Evolutionary conservation across 2,113 vertebrate genomes (phyloP).

Genomic region (Melanotaenia duboulayi): DNA sequence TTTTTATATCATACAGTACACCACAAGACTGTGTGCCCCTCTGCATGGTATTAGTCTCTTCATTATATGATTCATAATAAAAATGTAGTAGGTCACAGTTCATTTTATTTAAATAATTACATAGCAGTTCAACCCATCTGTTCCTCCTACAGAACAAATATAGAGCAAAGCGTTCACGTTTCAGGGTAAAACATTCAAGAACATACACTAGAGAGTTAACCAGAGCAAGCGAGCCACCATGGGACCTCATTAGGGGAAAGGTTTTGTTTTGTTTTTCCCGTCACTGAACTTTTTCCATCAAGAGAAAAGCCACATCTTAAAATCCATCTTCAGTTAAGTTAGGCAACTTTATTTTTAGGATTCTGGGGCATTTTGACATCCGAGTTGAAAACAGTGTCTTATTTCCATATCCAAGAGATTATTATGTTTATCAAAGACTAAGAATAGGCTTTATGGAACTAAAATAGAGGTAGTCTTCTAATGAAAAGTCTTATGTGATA

Average conservation of each 20-base stretch:
- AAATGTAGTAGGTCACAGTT: too few relatives aligned
- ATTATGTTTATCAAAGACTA: conserved; percentile 41
- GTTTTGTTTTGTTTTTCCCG: conserved; percentile 23
- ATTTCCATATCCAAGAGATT: conserved; percentile 46
- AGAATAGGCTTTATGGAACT: conserved; percentile 40
- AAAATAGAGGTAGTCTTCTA: not conserved
- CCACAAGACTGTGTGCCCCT: not conserved
- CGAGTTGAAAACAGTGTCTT: conserved; percentile 22
- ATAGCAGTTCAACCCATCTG: conserved; percentile 4
- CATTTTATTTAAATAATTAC: too few relatives aligned
- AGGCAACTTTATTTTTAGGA: conserved; percentile 26
- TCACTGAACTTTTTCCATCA: conserved; percentile 25
- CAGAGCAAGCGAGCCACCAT: conserved; percentile 22
- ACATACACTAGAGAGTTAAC: conserved; percentile 33
- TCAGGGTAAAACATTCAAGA: conserved; percentile 34
- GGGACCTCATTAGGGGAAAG: conserved; percentile 72
- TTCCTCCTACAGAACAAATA: conserved; percentile 24
- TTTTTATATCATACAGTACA: conserved; percentile 6
- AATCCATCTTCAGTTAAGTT: conserved; percentile 27
- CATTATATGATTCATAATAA: too few relatives aligned
- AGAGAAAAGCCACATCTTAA: conserved; percentile 17
- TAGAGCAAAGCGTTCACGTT: conserved; percentile 8
- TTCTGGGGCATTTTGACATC: conserved; percentile 26
- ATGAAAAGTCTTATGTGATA: conserved; percentile 13
- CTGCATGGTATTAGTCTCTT: not conserved